Evolutionary conservation across 2,113 vertebrate genomes (phyloP).

Genomic region (Podiceps cristatus): DNA sequence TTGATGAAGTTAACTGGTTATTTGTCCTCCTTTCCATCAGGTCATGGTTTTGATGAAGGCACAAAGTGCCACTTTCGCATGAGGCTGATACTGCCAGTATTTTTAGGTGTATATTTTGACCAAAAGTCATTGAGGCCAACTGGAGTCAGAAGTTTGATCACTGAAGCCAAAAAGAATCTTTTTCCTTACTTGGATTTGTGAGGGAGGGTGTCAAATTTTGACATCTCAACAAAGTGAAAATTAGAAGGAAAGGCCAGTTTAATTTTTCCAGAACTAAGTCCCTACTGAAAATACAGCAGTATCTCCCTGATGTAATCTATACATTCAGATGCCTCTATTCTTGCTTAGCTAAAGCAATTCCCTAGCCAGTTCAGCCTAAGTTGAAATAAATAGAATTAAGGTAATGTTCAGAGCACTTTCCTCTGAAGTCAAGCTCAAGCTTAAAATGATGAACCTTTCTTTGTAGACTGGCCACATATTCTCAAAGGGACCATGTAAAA

Average conservation of each 20-base stretch:
- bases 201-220: background rate
- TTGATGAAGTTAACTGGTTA: background rate
- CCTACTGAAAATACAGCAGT: background rate
- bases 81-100: background rate
- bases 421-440: background rate
- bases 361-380: background rate
- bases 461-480: background rate
- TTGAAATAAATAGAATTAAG: background rate
- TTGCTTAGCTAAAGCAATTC: background rate
- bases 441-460: background rate
- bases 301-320: background rate
- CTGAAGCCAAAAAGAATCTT: background rate
- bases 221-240: background rate
- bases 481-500: background rate
- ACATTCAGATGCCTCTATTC: background rate
- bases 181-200: background rate
- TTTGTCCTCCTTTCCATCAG: background rate
- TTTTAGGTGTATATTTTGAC: background rate
- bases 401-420: background rate
- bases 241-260: background rate
- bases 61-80: background rate
- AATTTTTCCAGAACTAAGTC: background rate
- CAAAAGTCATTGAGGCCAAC: background rate
- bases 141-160: background rate
- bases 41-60: background rate